Percentiles rank a stretch among this genome's conserved stretches.
phyloP scores from a whole-genome alignment of 2,888 invertebrate genomes.

The Odontothrips loti region DNA sequence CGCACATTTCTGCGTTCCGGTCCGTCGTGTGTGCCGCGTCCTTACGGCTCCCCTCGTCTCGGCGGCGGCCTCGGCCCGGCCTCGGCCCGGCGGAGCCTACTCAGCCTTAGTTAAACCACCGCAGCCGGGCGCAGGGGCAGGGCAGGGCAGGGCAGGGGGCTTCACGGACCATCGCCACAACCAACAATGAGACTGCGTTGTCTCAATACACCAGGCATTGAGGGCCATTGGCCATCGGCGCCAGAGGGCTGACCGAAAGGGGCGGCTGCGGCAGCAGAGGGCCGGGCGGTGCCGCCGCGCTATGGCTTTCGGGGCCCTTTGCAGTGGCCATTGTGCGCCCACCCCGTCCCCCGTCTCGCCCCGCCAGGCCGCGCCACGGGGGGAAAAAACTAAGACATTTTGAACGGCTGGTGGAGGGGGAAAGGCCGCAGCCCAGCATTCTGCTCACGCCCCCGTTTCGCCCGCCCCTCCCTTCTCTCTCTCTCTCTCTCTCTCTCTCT shows the following conservation, averaged over 20 bases:
- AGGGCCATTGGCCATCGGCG: conserved; percentile 20
- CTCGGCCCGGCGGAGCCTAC: background rate
- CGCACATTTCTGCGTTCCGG: conserved; percentile 23
- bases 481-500: background rate
- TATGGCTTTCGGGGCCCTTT: background rate
- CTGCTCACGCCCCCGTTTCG: background rate
- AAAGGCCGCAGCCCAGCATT: background rate
- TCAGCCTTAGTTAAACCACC: conserved; percentile 23
- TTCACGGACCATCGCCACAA: conserved; percentile 19
- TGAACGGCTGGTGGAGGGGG: conserved; percentile 30
- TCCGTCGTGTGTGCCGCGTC: conserved; percentile 5
- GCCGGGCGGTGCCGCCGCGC: too few relatives aligned
- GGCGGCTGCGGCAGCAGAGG: background rate
- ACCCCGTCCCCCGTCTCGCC: conserved; percentile 18
- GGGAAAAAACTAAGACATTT: conserved; percentile 29
- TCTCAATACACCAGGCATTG: conserved; percentile 25
- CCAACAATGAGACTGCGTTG: conserved; percentile 1
- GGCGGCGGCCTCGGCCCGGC: background rate
- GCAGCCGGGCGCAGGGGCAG: background rate
- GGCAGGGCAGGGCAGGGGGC: background rate
- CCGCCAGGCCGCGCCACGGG: background rate
- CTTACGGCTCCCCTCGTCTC: too few relatives aligned
- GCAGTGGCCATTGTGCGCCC: background rate
- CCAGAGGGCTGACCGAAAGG: conserved; percentile 3
- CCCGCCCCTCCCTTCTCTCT: conserved; percentile 43